These are phyloP conservation scores for Eulemur albifrons DNA, from an alignment of 2,797 vertebrate genomes.

Conservation along the genomic window DNA sequence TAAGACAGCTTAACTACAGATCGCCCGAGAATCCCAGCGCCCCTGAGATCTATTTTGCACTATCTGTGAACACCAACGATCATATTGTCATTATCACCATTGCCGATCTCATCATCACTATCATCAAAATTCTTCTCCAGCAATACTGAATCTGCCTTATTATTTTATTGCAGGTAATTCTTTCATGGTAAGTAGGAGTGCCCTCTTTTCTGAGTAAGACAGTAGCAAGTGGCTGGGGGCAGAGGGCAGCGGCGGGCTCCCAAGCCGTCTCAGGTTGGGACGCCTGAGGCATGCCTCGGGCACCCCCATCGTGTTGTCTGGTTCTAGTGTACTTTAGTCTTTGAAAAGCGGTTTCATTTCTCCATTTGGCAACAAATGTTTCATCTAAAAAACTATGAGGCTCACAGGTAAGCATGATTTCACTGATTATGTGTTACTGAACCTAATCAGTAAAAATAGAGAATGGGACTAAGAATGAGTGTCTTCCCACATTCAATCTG, in stretches of 20 bases:
- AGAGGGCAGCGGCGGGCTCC: not conserved
- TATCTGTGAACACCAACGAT: not conserved
- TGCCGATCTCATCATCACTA: not conserved
- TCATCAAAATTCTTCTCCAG: conserved; percentile 14
- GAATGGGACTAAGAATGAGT: not conserved
- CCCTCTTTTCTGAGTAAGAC: conserved; percentile 28
- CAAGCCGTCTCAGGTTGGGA: not conserved
- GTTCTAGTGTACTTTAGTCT: conserved; percentile 22
- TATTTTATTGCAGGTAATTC: not conserved
- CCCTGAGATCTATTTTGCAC: not conserved
- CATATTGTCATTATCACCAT: not conserved
- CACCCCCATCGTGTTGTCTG: fast-evolving
- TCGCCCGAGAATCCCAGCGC: not conserved
- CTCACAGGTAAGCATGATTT: conserved; percentile 50
- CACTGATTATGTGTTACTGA: conserved; percentile 56
- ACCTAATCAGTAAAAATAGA: conserved; percentile 44
- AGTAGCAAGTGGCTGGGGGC: not conserved
- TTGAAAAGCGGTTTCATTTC: conserved; percentile 65
- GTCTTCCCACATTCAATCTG: not conserved
- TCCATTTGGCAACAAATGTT: conserved; percentile 63
- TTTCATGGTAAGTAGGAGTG: not conserved
- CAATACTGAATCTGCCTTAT: not conserved
- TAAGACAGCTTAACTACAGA: not conserved
- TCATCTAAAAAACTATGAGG: conserved; percentile 64
- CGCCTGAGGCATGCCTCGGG: not conserved